These are phyloP conservation scores for Toxostoma redivivum DNA, from an alignment of 2,113 vertebrate genomes.

Conservation along the genomic window DNA sequence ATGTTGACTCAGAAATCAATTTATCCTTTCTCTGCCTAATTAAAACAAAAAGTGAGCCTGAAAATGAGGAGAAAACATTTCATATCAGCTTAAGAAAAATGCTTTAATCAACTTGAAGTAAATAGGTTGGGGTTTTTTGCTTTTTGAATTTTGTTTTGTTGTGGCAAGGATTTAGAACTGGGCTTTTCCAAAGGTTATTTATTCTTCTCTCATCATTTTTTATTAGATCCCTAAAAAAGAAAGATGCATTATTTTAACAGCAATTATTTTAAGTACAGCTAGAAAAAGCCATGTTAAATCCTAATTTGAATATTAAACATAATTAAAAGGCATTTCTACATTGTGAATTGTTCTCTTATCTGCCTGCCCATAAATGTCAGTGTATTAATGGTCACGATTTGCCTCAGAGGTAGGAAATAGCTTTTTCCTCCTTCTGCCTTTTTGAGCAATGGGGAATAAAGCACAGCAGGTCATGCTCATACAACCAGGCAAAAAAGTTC, in stretches of 20 bases:
- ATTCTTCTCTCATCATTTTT: background rate
- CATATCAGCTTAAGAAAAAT: background rate
- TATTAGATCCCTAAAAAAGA: background rate
- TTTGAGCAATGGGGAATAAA: background rate
- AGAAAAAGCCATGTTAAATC: background rate
- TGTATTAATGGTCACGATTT: background rate
- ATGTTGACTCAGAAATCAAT: background rate
- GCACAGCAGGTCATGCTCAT: background rate
- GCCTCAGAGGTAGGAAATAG: background rate
- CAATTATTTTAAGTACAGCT: background rate
- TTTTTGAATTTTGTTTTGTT: background rate
- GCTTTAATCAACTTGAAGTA: background rate
- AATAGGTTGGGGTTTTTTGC: background rate
- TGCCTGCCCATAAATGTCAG: background rate
- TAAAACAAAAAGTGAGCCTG: background rate
- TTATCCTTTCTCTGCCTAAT: background rate
- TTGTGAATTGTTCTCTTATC: background rate
- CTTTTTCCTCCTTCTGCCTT: background rate
- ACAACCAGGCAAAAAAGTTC: background rate
- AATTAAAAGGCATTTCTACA: conserved; percentile 3
- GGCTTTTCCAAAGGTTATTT: background rate
- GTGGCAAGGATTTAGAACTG: background rate
- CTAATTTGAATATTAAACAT: background rate
- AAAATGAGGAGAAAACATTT: background rate
- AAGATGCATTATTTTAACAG: background rate